Conservation (phyloP, 2,888 invertebrate species). For the Seladonia tumulorum region DNA sequence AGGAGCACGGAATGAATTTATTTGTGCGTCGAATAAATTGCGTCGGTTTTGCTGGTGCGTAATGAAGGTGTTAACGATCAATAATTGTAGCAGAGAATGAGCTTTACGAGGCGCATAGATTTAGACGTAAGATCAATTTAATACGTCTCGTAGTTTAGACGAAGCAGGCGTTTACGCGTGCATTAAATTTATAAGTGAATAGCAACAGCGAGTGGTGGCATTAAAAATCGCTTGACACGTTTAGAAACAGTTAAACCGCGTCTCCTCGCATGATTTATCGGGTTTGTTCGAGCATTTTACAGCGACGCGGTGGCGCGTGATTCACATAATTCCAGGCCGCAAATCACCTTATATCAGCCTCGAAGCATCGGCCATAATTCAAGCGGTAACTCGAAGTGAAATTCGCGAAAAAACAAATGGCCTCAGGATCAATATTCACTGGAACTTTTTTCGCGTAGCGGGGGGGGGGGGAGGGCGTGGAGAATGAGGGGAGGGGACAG, state of each 20-base stretch:
- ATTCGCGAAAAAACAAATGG: constrained; percentile 12
- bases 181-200: background rate
- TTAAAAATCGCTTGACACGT: background rate
- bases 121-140: background rate
- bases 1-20: background rate
- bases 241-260: background rate
- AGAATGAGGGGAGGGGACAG: too few relatives aligned
- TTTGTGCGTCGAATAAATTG: background rate
- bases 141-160: background rate
- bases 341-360: background rate
- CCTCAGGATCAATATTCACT: background rate
- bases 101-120: background rate
- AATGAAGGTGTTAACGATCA: background rate
- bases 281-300: background rate
- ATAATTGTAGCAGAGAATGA: background rate
- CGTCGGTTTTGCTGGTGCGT: background rate
- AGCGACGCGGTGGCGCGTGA: background rate
- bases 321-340: background rate
- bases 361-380: background rate
- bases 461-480: too few relatives aligned
- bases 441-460: background rate
- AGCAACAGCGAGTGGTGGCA: background rate
- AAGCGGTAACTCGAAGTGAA: background rate
- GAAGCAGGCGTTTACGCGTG: background rate
- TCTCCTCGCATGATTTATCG: background rate